Percentiles rank a stretch among this genome's conserved stretches.
phyloP scores from a whole-genome alignment of 1,140 invertebrate species.

The Pseudomyrmex sp. region DNA sequence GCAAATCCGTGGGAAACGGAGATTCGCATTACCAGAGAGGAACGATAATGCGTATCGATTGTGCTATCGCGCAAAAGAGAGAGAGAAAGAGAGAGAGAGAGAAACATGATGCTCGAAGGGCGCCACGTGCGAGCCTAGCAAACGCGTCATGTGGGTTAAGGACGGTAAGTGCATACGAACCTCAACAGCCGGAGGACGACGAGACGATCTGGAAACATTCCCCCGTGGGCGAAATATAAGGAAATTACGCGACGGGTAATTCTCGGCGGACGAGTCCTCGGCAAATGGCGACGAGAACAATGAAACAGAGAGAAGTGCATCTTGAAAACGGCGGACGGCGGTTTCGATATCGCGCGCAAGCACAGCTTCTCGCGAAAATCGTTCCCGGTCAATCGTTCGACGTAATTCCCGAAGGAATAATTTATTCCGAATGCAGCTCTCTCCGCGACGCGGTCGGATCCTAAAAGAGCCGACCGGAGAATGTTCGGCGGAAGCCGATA shows the following conservation, averaged over 20 bases:
- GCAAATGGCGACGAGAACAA: neutral
- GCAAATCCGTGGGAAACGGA: neutral
- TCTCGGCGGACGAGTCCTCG: neutral
- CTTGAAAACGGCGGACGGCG: too few species aligned
- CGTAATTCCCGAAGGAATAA: slow-evolving; percentile 46
- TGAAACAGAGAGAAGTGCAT: neutral
- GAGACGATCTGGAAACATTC: slow-evolving; percentile 1
- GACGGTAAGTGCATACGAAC: slow-evolving; percentile 46
- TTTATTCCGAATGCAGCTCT: slow-evolving; percentile 11
- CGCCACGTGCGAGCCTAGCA: slow-evolving; percentile 27
- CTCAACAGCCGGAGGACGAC: slow-evolving; percentile 27
- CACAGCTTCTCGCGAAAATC: too few species aligned
- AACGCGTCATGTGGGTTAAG: slow-evolving; percentile 65
- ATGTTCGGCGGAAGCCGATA: slow-evolving; percentile 19
- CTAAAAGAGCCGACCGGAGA: neutral
- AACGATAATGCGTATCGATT: slow-evolving; percentile 29
- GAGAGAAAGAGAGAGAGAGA: neutral
- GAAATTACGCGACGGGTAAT: slow-evolving; percentile 2
- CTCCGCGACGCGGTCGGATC: neutral
- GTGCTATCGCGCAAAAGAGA: neutral
- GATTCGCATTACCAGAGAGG: neutral
- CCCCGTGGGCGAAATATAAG: neutral
- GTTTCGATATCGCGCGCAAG: too few species aligned
- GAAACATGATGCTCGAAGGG: slow-evolving; percentile 40
- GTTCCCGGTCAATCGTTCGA: slow-evolving; percentile 20